Conservation (phyloP, 1,140 invertebrate genomes). For the Listronotus bonariensis region DNA sequence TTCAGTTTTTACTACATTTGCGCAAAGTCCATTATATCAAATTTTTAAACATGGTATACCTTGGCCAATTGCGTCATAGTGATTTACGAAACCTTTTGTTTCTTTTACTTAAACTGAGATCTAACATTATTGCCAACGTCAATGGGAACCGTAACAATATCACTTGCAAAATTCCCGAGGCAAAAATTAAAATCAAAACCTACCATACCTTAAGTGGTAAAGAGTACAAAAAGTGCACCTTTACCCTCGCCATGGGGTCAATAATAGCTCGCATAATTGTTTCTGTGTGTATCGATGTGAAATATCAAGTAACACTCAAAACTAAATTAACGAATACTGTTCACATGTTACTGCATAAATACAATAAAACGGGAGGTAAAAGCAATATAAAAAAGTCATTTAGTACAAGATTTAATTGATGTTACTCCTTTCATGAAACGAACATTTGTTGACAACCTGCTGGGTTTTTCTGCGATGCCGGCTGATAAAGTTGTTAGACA, state of each 20-base stretch:
- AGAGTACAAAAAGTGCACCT: conserved; percentile 15
- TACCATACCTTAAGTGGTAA: neutral
- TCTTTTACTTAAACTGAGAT: neutral
- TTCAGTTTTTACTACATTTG: no score
- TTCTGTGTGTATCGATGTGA: conserved; percentile 39
- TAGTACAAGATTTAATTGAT: conserved; percentile 31
- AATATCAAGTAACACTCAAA: conserved; percentile 44
- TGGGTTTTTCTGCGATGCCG: conserved; percentile 22
- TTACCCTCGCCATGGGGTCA: conserved; percentile 21
- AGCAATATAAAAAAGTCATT: conserved; percentile 37
- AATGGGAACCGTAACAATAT: conserved; percentile 17
- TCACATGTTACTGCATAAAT: conserved; percentile 26
- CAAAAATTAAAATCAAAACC: conserved; percentile 1
- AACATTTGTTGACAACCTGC: conserved; percentile 37
- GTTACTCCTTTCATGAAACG: conserved; percentile 24
- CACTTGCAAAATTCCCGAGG: conserved; percentile 22
- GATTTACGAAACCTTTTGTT: no score
- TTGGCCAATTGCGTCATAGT: no score
- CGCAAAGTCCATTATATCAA: no score
- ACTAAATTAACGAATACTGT: conserved; percentile 23
- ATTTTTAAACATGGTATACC: no score
- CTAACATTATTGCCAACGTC: conserved; percentile 10
- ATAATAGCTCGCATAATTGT: conserved; percentile 34
- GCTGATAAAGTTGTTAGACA: conserved; percentile 27
- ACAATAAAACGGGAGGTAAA: conserved; percentile 14